Evolutionary conservation across 2,888 invertebrate genomes (phyloP).

Genomic region (Macropis europaea): DNA sequence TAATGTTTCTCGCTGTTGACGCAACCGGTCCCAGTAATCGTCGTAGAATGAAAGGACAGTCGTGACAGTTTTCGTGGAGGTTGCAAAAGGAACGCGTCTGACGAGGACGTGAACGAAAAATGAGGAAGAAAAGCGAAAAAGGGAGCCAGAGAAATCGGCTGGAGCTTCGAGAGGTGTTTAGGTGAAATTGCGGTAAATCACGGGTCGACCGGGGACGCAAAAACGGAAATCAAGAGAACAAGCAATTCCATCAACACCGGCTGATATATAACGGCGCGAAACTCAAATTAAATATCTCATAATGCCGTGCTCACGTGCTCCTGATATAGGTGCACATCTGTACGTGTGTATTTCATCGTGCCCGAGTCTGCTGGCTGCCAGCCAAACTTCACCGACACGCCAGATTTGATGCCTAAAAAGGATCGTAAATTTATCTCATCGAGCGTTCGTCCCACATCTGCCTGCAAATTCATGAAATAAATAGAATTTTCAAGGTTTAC

Average conservation of each 20-base stretch:
- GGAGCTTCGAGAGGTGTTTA: slow-evolving; percentile 26
- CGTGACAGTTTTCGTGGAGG: slow-evolving; percentile 6
- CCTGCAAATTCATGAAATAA: slow-evolving; percentile 53
- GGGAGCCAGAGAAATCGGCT: neutral
- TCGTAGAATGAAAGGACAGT: slow-evolving; percentile 28
- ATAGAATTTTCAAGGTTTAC: slow-evolving; percentile 63
- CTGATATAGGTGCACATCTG: slow-evolving; percentile 13
- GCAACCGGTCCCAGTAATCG: slow-evolving; percentile 39
- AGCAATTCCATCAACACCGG: slow-evolving; percentile 63
- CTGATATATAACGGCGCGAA: slow-evolving; percentile 63
- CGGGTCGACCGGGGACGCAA: slow-evolving; percentile 32
- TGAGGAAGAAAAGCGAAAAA: neutral
- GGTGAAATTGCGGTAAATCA: slow-evolving; percentile 55
- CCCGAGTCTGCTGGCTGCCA: slow-evolving; percentile 52
- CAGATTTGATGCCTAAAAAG: slow-evolving; percentile 70
- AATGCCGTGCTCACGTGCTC: slow-evolving; percentile 55
- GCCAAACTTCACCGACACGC: slow-evolving; percentile 64
- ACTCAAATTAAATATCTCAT: slow-evolving; percentile 72
- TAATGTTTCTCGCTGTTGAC: slow-evolving; percentile 27
- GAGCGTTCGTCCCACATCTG: slow-evolving; percentile 59
- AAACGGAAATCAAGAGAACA: slow-evolving; percentile 58
- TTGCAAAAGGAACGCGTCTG: neutral
- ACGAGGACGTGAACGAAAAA: neutral
- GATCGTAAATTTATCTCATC: slow-evolving; percentile 69
- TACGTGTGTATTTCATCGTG: slow-evolving; percentile 43